phyloP scores from a whole-genome alignment of 2,888 invertebrate genomes.

The Cantharis flavilabris region DNA sequence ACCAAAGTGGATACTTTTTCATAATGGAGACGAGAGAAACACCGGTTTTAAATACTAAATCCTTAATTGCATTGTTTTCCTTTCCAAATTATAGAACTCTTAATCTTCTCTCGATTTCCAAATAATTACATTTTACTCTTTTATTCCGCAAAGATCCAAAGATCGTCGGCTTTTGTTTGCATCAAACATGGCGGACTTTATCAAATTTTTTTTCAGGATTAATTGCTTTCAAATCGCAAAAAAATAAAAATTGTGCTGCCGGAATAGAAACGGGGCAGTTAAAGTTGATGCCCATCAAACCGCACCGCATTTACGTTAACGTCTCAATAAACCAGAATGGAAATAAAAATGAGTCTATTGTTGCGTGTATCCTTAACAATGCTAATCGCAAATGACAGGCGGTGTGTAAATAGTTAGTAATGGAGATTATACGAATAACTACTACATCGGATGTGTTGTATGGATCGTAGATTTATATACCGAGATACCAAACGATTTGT shows the following conservation, averaged over 20 bases:
- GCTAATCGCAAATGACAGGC: conserved; percentile 49
- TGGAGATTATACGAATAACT: conserved; percentile 39
- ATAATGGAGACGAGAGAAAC: neutral
- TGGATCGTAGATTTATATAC: conserved; percentile 14
- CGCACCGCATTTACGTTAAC: conserved; percentile 38
- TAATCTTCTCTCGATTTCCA: neutral
- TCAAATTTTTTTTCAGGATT: no score
- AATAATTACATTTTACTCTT: neutral
- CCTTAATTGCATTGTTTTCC: neutral
- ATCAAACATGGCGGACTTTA: neutral
- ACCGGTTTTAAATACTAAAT: neutral
- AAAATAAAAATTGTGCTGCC: no score
- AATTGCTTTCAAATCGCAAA: no score
- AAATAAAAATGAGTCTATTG: conserved; percentile 41
- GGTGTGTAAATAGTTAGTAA: conserved; percentile 50
- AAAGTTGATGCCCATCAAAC: conserved; percentile 22
- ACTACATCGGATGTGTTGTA: conserved; percentile 15
- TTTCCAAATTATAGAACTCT: neutral
- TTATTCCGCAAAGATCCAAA: neutral
- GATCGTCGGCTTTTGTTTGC: neutral
- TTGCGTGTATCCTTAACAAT: conserved; percentile 49
- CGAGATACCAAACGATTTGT: conserved; percentile 19
- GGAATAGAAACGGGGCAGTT: conserved; percentile 14
- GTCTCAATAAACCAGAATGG: conserved; percentile 38
- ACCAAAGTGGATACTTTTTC: conserved; percentile 26